Percentiles rank a stretch among this genome's conserved stretches.
Conservation (phyloP, 2,888 invertebrate genomes). For the Temnothorax unifasciatus region DNA sequence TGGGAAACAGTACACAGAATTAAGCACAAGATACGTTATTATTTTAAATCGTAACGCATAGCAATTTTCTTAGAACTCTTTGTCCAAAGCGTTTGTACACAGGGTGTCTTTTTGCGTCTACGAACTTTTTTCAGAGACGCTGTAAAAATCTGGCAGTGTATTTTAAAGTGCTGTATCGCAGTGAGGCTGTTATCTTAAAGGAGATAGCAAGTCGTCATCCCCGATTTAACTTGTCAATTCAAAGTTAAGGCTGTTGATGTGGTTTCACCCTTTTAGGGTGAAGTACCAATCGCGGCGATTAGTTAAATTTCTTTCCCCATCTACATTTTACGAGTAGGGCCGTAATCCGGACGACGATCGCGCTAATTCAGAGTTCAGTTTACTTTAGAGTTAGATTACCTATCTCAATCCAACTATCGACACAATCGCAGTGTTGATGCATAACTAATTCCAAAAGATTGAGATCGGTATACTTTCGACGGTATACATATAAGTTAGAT, state of each 20-base stretch:
- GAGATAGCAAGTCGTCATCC: background rate
- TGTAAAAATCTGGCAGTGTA: background rate
- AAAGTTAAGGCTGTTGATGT: background rate
- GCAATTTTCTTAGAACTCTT: background rate
- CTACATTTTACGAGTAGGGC: background rate
- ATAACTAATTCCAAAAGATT: background rate
- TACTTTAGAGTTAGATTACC: constrained; percentile 18
- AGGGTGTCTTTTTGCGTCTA: background rate
- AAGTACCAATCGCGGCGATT: background rate
- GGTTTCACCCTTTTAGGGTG: background rate
- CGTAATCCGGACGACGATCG: background rate
- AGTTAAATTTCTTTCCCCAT: constrained; percentile 25
- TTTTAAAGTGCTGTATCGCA: background rate
- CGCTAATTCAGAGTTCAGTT: constrained; percentile 3
- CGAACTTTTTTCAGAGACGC: background rate
- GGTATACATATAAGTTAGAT: background rate
- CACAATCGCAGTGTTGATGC: background rate
- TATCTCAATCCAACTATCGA: background rate
- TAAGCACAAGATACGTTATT: background rate
- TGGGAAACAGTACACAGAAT: background rate
- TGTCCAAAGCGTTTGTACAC: background rate
- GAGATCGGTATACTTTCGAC: background rate
- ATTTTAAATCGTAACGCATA: background rate
- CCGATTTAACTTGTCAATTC: background rate
- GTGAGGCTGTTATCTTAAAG: background rate